Conservation (phyloP, 1,140 invertebrate genomes). For the Cheumatopsyche charites region DNA sequence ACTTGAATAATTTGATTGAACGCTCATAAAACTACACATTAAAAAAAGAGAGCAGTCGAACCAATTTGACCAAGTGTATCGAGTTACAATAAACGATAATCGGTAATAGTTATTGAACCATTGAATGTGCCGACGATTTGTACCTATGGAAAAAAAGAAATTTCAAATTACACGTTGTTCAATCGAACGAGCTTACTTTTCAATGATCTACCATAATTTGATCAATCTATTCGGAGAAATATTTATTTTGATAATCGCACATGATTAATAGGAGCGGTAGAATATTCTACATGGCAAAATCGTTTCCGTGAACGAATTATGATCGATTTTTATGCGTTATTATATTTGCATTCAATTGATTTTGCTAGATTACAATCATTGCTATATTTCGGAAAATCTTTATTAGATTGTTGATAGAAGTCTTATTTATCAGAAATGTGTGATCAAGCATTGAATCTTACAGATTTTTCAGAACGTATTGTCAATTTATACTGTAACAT, state of each 20-base stretch:
- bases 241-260: slow-evolving; percentile 1
- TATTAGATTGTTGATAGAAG: too few relatives aligned
- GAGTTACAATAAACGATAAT: slow-evolving; percentile 1
- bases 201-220: slow-evolving; percentile 9
- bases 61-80: slow-evolving; percentile 14
- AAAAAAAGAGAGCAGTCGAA: not conserved
- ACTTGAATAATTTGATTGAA: too few relatives aligned
- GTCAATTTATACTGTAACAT: too few relatives aligned
- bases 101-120: slow-evolving; percentile 7
- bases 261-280: too few relatives aligned
- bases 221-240: slow-evolving; percentile 20
- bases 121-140: slow-evolving; percentile 1
- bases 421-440: too few relatives aligned
- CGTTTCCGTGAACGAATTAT: not conserved
- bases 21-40: too few relatives aligned
- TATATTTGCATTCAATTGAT: too few relatives aligned
- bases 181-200: slow-evolving; percentile 12
- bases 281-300: too few relatives aligned
- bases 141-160: slow-evolving; percentile 5
- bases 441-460: too few relatives aligned
- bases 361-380: too few relatives aligned
- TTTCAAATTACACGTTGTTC: slow-evolving; percentile 19
- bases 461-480: too few relatives aligned
- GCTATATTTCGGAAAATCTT: too few relatives aligned
- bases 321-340: not conserved